Evolutionary conservation across 2,797 vertebrate genomes (phyloP).

Genomic region (Uromys caudimaculatus): DNA sequence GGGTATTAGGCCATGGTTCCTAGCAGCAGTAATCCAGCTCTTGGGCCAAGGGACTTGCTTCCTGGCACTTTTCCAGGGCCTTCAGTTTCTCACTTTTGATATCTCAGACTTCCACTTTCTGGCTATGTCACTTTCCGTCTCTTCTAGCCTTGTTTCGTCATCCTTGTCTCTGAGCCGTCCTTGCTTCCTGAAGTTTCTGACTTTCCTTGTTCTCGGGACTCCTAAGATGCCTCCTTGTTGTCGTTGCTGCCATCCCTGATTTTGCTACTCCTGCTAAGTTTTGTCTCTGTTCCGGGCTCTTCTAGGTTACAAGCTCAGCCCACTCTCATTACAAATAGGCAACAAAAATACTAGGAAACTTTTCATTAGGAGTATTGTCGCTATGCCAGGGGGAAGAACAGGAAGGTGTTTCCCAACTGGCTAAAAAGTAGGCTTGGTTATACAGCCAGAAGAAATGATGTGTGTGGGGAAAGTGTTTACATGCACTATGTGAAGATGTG

Average conservation of each 20-base stretch:
- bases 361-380: neutral
- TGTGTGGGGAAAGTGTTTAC: too few species aligned
- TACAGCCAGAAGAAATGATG: neutral
- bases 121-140: neutral
- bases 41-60: neutral
- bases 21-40: neutral
- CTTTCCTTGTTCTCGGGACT: neutral
- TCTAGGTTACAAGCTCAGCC: neutral
- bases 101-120: neutral
- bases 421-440: neutral
- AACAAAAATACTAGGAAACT: neutral
- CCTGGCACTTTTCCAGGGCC: neutral
- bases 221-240: neutral
- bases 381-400: neutral
- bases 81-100: neutral
- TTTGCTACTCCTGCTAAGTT: neutral
- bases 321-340: neutral
- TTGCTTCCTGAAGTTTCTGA: neutral
- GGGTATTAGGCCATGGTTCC: neutral
- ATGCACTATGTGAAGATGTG: neutral
- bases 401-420: neutral
- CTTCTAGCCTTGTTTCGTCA: neutral
- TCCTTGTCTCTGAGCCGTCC: neutral
- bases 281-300: neutral
- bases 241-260: neutral